phyloP scores from a whole-genome alignment of 2,888 invertebrate genomes.

The Phyllotreta striolata region DNA sequence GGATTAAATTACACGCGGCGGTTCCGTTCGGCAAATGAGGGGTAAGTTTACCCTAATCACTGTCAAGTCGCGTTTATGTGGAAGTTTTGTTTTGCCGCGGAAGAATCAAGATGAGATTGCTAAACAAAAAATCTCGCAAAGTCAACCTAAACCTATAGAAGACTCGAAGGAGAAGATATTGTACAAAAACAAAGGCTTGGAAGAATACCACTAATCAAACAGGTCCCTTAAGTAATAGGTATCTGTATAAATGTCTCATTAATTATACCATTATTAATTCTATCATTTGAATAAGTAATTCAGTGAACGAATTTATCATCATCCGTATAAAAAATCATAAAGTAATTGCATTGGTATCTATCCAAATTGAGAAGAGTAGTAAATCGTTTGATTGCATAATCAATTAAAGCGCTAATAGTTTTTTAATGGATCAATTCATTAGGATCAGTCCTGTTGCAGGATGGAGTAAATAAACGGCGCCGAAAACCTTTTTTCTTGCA shows the following conservation, averaged over 20 bases:
- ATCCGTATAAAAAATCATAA: not conserved
- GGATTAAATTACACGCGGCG: conserved; percentile 44
- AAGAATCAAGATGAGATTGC: no score
- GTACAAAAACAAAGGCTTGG: not conserved
- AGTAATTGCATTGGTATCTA: conserved; percentile 9
- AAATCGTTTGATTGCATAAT: conserved; percentile 25
- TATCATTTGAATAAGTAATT: no score
- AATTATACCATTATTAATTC: no score
- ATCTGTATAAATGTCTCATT: no score
- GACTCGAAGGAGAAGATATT: not conserved
- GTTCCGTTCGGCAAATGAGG: conserved; percentile 27
- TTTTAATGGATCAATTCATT: conserved; percentile 31
- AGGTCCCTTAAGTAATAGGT: no score
- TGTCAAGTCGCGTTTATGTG: conserved; percentile 16
- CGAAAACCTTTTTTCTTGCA: conserved; percentile 34
- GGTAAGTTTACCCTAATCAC: conserved; percentile 25
- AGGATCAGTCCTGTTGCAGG: conserved; percentile 34
- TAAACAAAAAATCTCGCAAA: no score
- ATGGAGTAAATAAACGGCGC: conserved; percentile 34
- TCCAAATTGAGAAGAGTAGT: conserved; percentile 3
- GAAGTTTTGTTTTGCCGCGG: not conserved
- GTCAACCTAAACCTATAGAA: no score
- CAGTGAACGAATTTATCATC: not conserved
- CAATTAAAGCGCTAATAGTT: conserved; percentile 27
- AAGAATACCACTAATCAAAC: no score